These are phyloP conservation scores for Aphelenchoides fujianensis DNA, from an alignment of 1,140 invertebrate genomes.

Conservation along the genomic window DNA sequence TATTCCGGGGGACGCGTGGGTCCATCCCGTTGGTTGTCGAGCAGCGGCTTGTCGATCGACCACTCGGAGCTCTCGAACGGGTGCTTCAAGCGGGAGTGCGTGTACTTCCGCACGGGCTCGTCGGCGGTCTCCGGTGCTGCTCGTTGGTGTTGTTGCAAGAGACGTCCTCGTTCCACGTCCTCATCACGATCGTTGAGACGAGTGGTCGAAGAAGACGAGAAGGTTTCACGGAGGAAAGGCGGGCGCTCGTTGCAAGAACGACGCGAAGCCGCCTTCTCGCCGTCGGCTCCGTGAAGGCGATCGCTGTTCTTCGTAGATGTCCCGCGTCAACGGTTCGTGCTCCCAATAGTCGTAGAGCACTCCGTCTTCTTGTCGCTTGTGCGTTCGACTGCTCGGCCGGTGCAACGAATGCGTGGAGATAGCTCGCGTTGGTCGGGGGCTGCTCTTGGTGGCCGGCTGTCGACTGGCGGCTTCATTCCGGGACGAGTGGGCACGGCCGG, in stretches of 20 bases:
- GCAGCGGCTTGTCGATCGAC: neutral
- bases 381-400: neutral
- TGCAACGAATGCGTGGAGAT: neutral
- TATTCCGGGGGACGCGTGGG: too few relatives aligned
- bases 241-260: neutral
- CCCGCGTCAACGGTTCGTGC: conserved; percentile 3
- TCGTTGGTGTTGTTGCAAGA: too few relatives aligned
- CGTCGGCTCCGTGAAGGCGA: neutral
- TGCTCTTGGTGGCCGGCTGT: neutral
- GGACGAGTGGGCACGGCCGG: neutral
- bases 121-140: neutral
- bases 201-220: neutral
- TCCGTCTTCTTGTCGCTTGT: conserved; percentile 6
- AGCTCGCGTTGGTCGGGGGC: neutral
- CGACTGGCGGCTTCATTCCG: neutral
- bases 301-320: conserved; percentile 15
- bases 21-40: neutral
- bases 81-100: neutral
- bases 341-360: conserved; percentile 10
- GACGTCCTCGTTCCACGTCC: too few relatives aligned
- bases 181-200: too few relatives aligned
- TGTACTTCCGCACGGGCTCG: neutral
- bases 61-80: neutral
- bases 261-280: neutral
- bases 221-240: neutral